Percentiles rank a stretch among this genome's conserved stretches.
Conservation (phyloP, 1,140 invertebrate species). For the Plutomurus gul region DNA sequence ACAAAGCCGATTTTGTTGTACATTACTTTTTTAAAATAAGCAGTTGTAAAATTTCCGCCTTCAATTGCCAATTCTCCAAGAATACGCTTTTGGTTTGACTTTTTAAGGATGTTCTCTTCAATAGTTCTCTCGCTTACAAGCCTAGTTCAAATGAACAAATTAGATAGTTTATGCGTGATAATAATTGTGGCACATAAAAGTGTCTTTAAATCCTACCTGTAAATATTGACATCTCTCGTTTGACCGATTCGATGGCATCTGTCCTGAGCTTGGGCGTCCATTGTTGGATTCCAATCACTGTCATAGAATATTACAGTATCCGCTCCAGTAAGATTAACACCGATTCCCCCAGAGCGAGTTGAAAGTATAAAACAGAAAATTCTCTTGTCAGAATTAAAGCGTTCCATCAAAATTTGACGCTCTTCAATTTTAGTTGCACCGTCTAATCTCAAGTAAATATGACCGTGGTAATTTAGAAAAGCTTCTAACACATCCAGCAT, state of each 20-base stretch:
- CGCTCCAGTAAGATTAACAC: constrained; percentile 97
- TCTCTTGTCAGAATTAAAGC: constrained; percentile 92
- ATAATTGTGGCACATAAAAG: too few relatives aligned
- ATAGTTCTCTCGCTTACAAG: constrained; percentile 95
- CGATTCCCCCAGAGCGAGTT: constrained; percentile 96
- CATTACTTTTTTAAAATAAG: constrained; percentile 90
- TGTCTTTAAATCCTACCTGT: constrained; percentile 67
- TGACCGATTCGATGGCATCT: constrained; percentile 98
- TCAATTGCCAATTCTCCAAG: constrained; percentile 98
- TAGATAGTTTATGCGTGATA: constrained; percentile 37
- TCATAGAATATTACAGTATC: constrained; percentile 99
- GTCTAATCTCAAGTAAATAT: constrained; percentile 95
- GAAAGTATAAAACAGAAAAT: constrained; percentile 99
- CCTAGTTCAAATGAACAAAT: constrained; percentile 59
- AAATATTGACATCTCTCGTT: constrained; percentile 99
- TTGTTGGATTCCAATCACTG: constrained; percentile 99
- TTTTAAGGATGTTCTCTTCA: constrained; percentile 99
- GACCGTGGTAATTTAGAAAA: constrained; percentile 96
- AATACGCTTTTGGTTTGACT: constrained; percentile 96
- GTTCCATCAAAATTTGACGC: constrained; percentile 94
- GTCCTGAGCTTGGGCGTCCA: constrained; percentile 99
- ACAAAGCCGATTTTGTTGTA: neutral
- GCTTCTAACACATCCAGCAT: constrained; percentile 98
- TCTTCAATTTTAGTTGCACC: constrained; percentile 96
- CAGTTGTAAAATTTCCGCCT: constrained; percentile 97